Percentiles rank a stretch among this genome's conserved stretches.
phyloP scores from a whole-genome alignment of 1,140 invertebrate genomes.

The Brachionus manjavacas region DNA sequence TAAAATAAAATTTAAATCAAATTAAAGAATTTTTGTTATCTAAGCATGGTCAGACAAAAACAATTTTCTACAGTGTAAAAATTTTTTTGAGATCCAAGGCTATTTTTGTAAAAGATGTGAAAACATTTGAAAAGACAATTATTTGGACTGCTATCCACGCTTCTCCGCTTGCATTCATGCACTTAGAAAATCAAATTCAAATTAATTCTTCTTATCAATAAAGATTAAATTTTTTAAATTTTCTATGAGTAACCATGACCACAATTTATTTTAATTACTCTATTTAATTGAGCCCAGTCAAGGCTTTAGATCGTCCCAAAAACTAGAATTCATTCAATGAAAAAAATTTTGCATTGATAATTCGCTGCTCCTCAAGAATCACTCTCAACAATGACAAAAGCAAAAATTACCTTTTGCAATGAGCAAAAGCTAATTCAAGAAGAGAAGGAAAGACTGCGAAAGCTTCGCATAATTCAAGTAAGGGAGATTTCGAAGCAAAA shows the following conservation, averaged over 20 bases:
- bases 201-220: background rate
- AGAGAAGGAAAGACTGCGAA: slow-evolving; percentile 50
- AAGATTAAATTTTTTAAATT: background rate
- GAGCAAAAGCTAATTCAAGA: slow-evolving; percentile 51
- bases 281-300: background rate
- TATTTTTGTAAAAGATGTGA: background rate
- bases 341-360: background rate
- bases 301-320: background rate
- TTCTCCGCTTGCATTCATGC: background rate
- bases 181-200: background rate
- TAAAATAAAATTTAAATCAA: background rate
- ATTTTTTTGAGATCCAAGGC: background rate
- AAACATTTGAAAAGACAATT: background rate
- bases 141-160: background rate
- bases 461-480: slow-evolving; percentile 52
- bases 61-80: too few relatives aligned
- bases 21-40: too few relatives aligned
- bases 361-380: background rate
- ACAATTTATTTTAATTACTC: background rate
- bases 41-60: too few relatives aligned
- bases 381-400: background rate
- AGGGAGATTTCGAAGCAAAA: slow-evolving; percentile 45
- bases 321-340: background rate
- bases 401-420: slow-evolving; percentile 44
- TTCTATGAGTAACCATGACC: background rate